Evolutionary conservation across 2,113 vertebrate genomes (phyloP), one percentile per base, ranked within the genome.

Genomic region (Ciconia boyciana): DNA sequence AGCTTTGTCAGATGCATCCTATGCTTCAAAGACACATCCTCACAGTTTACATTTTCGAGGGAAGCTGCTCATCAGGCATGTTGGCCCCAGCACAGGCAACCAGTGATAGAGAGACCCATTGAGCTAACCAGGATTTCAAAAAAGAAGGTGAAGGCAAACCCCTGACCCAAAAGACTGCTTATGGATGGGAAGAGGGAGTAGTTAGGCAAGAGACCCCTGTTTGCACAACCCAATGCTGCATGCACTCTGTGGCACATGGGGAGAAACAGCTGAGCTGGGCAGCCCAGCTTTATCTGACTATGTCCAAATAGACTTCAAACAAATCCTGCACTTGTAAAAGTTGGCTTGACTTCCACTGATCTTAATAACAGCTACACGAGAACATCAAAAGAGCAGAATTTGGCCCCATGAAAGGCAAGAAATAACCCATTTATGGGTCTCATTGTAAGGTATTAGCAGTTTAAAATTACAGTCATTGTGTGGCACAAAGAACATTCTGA

Each of bases 381-480:
- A 80, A 83, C n/a, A 94, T 95, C 70, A 96, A 94, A 96, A 94
- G 54, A 93, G 54, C 51, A 94, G 93, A 96, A 93, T 96, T 44
- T 87, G 74, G 91, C 81, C 91, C 83, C 32, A 79, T 80, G 66
- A 94, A 97, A 90, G 66, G 84, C 58, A 96, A 95, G 93, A 94
- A 97, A 91, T 95, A 95, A 89, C 83, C 36, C 81, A 89, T 94
- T 96, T 96, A 74, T 90, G 66, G 22, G 66, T 93, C 75, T 97
- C 89, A 90, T 93, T 95, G 89, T 95, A 95, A 96, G 82, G 96
- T 96, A 95, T 95, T 97, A 96, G 78, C 81, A 91, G 95, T 93
- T 97, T 96, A 95, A 97, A 97, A 97, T 96, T 96, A 93, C 91
- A 95, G 77, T 94, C 87, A 95, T 96, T 97, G 96, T 96, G 85